Percentiles rank a stretch among this genome's conserved stretches.
Conservation (phyloP, 2,113 vertebrate genomes). For the Channa maculata region DNA sequence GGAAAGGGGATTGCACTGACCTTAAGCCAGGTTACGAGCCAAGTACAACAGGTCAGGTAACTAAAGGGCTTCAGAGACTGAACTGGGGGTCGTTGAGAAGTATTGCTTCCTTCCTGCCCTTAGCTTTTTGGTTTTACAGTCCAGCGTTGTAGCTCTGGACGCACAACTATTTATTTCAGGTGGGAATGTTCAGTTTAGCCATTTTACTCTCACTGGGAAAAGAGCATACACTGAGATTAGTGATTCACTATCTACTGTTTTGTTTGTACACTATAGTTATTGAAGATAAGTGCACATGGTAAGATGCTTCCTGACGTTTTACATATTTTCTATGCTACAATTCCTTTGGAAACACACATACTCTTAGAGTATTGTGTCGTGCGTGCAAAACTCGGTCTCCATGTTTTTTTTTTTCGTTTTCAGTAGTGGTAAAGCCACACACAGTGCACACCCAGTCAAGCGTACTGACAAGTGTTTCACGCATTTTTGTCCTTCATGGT, state of each 20-base stretch:
- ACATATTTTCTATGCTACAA: not conserved
- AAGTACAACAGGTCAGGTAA: constrained; percentile 64
- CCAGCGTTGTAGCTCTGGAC: constrained; percentile 53
- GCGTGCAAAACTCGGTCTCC: no score
- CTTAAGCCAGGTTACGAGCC: constrained; percentile 57
- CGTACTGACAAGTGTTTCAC: not conserved
- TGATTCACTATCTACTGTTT: not conserved
- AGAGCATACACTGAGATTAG: not conserved
- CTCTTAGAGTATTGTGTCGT: no score
- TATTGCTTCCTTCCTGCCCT: constrained; percentile 73
- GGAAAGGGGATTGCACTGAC: constrained; percentile 56
- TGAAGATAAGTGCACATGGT: not conserved
- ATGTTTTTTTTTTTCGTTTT: no score
- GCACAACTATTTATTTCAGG: constrained; percentile 37
- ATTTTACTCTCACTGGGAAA: constrained; percentile 1
- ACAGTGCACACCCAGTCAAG: not conserved
- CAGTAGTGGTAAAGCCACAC: no score
- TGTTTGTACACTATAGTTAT: not conserved
- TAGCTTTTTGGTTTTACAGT: constrained; percentile 69
- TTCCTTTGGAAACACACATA: no score
- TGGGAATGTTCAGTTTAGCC: constrained; percentile 10
- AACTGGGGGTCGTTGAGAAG: constrained; percentile 56
- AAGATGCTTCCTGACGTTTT: not conserved
- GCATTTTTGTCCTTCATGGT: not conserved
- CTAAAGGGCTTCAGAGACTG: constrained; percentile 54